Base-by-base conservation (phyloP, 53 echinoderm and acorn worm genomes). In the Mesocentrotus franciscanus region DNA sequence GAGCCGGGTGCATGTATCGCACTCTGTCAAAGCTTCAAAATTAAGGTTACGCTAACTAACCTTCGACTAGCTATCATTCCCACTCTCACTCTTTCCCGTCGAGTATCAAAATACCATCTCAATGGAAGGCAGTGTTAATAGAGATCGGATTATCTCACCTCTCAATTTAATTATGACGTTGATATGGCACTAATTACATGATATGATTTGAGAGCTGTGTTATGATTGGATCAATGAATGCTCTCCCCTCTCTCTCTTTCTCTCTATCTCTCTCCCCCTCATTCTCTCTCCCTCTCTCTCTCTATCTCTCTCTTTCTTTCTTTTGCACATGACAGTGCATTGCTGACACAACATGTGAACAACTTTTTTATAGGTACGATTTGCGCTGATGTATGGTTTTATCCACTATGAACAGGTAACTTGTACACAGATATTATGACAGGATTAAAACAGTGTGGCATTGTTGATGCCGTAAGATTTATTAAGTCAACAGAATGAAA, bases 131-230 rank as follows among this genome's bases (percentile, higher is more conserved):
- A 6, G 42, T 81, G 39, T 42, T 36, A 35, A 42, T 81, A 81
- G 81, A 36, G 81, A 81, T 81, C 81, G 22, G 12, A 81, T 81
- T 81, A 81, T 81, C 81, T 20, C 42, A 42, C 81, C 22, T 20
- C 42, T 42, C 81, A 42, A 81, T 33, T 81, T 10, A 78, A 81
- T 36, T 42, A 39, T 81, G 81, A 81, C 81, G 33, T 81, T 81
- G 81, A 81, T 42, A 33, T 81, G 81, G 42, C 81, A 81, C 20
- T 81, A 81, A 81, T 81, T 81, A 81, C 81, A 81, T 81, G 81
- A 42, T 36, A 79, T 42, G 81, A 81, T 39, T 81, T 81, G 17
- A 36, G 81, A 81, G 81, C 17, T 20, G 81, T 81, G 36, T 81
- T 81, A 39, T 36, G 16, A 42, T 36, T 81, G 20, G 81, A 18